A percentile compares a stretch with the other conserved stretches of the same genome.
Evolutionary conservation across 2,888 invertebrate genomes (phyloP).

Genomic region (Ditula angustiorana): DNA sequence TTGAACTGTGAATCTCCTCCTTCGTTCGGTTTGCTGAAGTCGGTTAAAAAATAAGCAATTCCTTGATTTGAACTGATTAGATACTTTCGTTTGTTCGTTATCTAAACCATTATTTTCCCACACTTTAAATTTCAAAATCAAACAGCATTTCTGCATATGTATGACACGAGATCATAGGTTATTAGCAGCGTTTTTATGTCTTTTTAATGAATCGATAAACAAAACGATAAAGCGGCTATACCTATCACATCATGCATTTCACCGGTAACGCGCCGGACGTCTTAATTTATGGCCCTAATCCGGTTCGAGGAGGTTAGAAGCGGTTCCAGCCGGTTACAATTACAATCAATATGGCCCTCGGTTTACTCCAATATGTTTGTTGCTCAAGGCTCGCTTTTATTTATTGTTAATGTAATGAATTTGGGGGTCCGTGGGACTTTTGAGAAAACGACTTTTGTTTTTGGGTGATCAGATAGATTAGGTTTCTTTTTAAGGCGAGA

Average conservation of each 20-base stretch:
- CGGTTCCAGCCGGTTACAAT: slow-evolving; percentile 51
- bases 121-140: neutral
- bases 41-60: too few relatives aligned
- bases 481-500: neutral
- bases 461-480: neutral
- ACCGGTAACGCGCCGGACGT: slow-evolving; percentile 45
- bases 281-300: slow-evolving; percentile 45
- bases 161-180: slow-evolving; percentile 20
- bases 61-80: too few relatives aligned
- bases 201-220: slow-evolving; percentile 33
- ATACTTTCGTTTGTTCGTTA: neutral
- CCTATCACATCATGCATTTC: slow-evolving; percentile 41
- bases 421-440: neutral
- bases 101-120: neutral
- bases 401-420: slow-evolving; percentile 56
- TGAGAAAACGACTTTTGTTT: neutral
- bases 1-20: too few relatives aligned
- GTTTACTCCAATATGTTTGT: slow-evolving; percentile 48
- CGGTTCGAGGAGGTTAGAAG: slow-evolving; percentile 23
- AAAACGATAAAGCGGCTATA: slow-evolving; percentile 23
- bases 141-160: slow-evolving; percentile 12
- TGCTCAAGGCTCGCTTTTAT: slow-evolving; percentile 47
- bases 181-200: slow-evolving; percentile 25
- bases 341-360: slow-evolving; percentile 58
- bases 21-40: too few relatives aligned